phyloP scores from a whole-genome alignment of 2,888 invertebrate species.

The Carterocephalus palaemon region DNA sequence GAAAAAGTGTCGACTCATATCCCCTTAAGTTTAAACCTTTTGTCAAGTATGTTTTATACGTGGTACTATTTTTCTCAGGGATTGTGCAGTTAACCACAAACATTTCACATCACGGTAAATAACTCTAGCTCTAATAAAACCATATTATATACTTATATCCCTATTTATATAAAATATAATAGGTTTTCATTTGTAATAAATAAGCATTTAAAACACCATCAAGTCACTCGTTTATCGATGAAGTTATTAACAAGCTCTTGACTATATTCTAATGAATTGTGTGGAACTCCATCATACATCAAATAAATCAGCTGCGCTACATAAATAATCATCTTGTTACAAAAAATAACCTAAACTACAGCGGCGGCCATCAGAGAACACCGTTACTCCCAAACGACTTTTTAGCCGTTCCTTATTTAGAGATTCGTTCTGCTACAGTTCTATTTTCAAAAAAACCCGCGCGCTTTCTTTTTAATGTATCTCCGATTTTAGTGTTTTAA shows the following conservation, averaged over 20 bases:
- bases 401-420: constrained; percentile 48
- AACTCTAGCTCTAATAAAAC: too few relatives aligned
- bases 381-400: constrained; percentile 50
- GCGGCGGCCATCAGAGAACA: constrained; percentile 41
- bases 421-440: constrained; percentile 53
- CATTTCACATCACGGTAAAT: too few relatives aligned
- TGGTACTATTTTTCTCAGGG: too few relatives aligned
- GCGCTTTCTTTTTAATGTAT: constrained; percentile 21
- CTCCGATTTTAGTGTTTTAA: constrained; percentile 19
- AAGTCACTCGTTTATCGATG: background rate
- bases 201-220: too few relatives aligned
- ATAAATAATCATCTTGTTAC: constrained; percentile 43
- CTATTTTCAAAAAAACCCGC: constrained; percentile 36
- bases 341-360: constrained; percentile 38
- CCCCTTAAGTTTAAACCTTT: too few relatives aligned
- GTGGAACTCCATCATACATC: constrained; percentile 40
- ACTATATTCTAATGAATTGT: constrained; percentile 36
- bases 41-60: too few relatives aligned
- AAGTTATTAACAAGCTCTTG: background rate
- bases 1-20: too few relatives aligned
- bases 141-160: too few relatives aligned
- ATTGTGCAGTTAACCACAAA: too few relatives aligned
- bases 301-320: constrained; percentile 43
- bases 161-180: too few relatives aligned
- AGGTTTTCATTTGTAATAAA: too few relatives aligned